Percentiles rank a stretch among this genome's conserved stretches.
These are phyloP conservation scores for Phortica variegata DNA, from an alignment of 1,140 invertebrate species.

Conservation along the genomic window DNA sequence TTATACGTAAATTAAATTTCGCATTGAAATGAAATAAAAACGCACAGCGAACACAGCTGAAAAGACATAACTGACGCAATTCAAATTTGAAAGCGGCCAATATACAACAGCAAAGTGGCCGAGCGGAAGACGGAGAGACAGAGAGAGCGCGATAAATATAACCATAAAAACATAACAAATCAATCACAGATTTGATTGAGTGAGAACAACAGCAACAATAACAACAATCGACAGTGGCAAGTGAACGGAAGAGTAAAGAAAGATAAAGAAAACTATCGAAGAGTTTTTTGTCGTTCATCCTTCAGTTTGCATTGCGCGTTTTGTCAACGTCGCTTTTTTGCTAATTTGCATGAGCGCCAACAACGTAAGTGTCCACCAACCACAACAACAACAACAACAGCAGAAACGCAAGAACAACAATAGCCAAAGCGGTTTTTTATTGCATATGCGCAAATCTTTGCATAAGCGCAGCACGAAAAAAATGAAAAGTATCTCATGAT, in stretches of 20 bases:
- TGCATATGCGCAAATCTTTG: constrained; percentile 50
- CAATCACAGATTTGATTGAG: constrained; percentile 53
- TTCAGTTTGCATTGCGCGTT: no score
- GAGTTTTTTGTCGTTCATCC: no score
- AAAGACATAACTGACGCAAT: constrained; percentile 51
- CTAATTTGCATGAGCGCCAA: constrained; percentile 15
- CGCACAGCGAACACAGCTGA: constrained; percentile 8
- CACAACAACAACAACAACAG: constrained; percentile 12
- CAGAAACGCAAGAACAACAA: constrained; percentile 12
- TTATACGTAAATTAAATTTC: background rate
- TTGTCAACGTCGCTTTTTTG: background rate
- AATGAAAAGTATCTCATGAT: constrained; percentile 58
- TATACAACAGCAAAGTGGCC: background rate
- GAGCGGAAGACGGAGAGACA: background rate
- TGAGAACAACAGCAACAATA: constrained; percentile 27
- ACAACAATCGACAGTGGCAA: constrained; percentile 14
- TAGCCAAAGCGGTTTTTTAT: constrained; percentile 40
- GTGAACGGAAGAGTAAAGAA: background rate
- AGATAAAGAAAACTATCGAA: no score
- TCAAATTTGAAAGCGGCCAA: constrained; percentile 39
- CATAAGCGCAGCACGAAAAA: constrained; percentile 55
- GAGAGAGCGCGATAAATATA: constrained; percentile 12
- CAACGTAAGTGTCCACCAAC: background rate
- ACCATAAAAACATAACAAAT: constrained; percentile 35
- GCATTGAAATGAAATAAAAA: constrained; percentile 14